Base-by-base conservation (phyloP, 2,797 vertebrate species). In the Lycodopsis pacificus region DNA sequence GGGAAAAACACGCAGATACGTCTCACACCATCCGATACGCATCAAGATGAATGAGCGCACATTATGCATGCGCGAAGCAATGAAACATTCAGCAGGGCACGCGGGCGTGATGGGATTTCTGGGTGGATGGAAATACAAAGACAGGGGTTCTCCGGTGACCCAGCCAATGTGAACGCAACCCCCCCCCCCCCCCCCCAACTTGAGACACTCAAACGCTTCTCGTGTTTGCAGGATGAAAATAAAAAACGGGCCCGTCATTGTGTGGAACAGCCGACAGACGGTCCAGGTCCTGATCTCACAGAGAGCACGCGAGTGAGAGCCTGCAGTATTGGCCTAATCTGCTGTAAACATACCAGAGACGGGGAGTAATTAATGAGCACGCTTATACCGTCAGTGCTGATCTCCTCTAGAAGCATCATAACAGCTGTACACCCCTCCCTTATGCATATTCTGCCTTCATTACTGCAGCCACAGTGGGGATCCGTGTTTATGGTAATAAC, bases 51-150 rank as follows among this genome's bases (percentile, higher is more conserved):
- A 84, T 65, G 44, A 71, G 44, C 54, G 56, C 30, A 2, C 13
- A 32, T 44, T 10, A 22, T 62, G 75, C 59, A 40, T 63, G 77
- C 36, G 40, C 62, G 51, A 58, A 19, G 32, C 14, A 30, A 70
- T 68, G 65, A 85, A 79, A 84, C 14, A 63, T 30, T 72, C 32
- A 88, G 73, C n/a, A 14, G 77, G 81, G 46, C 88, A 89, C 87
- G 85, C 87, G 83, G 86, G 86, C 36, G 62, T 5, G 73, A 51
- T 34, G 61, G 65, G 68, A 69, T 25, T 25, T 19, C 53, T 48
- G 49, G 74, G 64, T 20, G 38, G 49, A 73, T 61, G 57, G 72
- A 81, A 75, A 64, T 64, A 68, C 30, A 19, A 65, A 42, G 51
- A 46, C 62, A 0, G 0, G 71, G 85, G 77, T 83, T 65, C 87